Base-by-base conservation (phyloP, 2,888 invertebrate genomes). In the Machimus rusticus region DNA sequence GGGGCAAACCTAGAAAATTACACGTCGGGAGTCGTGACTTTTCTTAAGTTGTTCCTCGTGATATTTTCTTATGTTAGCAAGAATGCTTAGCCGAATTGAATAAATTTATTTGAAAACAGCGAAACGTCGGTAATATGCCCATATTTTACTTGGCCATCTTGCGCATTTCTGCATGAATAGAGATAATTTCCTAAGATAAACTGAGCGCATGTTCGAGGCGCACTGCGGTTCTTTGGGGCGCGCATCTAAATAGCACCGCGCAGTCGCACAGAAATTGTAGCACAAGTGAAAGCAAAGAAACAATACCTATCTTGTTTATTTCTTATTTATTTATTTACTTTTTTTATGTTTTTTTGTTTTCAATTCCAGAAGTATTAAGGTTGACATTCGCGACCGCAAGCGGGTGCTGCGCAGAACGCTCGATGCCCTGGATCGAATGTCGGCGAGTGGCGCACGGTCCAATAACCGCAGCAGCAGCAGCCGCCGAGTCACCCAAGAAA, bases 271-370 rank as follows among this genome's bases (percentile, higher is more conserved):
- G 55, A 55, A 51, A 55, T 28, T 55, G 55, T 55, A 81, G 55
- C 82, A 19, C 57, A 84, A 84, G 82, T 84, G 82, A 84, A 84
- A 84, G 82, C 82, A 37, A 66, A n/a, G 57, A 66, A 84, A 84
- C 82, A 57, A 84, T 79, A 79, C 79, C 23, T 39, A 39, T 12
- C 39, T 12, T 39, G 39, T 39, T 34, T 34, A 39, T 39, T 39
- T 12, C 2, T 12, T 12, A 12, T 39, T 39, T 39, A 43, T 46
- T 14, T 46, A 4, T 12, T 46, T 46, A 4, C 3, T 43, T 0
- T 14, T 14, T 9, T 43, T 28, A 28, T 28, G 2, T 43, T 43
- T 43, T 12, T 46, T 46, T 16, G 4, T 51, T 57, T 57, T 57
- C 19, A 79, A 79, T 84, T 84, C 82, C 82, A 84, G 82, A 84